A percentile compares a stretch with the other conserved stretches of the same genome.
Conservation (phyloP, 1,140 invertebrate species). For the Heliothis virescens region DNA sequence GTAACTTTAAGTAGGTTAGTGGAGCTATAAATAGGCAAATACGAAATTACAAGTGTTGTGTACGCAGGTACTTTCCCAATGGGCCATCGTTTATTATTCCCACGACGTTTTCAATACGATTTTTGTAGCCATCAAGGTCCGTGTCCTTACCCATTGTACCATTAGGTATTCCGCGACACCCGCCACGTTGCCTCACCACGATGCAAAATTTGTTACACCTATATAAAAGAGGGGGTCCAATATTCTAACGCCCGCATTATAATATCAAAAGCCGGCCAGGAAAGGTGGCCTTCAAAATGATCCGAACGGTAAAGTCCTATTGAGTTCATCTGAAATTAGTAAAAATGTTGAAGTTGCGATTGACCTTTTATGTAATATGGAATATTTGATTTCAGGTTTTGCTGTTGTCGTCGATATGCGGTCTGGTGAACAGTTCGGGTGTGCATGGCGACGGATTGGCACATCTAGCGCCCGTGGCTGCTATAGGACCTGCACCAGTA, state of each 20-base stretch:
- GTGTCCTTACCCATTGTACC: constrained; percentile 79
- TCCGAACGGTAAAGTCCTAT: constrained; percentile 69
- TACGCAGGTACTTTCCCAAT: constrained; percentile 70
- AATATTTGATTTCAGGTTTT: constrained; percentile 67
- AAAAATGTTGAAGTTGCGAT: background rate
- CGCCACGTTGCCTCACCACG: constrained; percentile 78
- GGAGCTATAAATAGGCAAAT: constrained; percentile 43
- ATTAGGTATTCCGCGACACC: constrained; percentile 83
- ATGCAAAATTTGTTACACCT: constrained; percentile 86
- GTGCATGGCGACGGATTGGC: constrained; percentile 37
- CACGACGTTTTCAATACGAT: constrained; percentile 82
- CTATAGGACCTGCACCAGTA: constrained; percentile 48
- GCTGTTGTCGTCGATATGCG: constrained; percentile 63
- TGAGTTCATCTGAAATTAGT: constrained; percentile 41
- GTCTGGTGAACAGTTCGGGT: constrained; percentile 66
- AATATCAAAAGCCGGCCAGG: constrained; percentile 70
- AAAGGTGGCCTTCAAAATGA: constrained; percentile 68
- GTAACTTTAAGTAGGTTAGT: constrained; percentile 37
- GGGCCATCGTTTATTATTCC: constrained; percentile 79
- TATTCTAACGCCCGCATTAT: constrained; percentile 80
- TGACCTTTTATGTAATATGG: background rate
- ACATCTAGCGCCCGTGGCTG: constrained; percentile 34
- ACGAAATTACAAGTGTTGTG: constrained; percentile 40
- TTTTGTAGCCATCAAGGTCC: constrained; percentile 85
- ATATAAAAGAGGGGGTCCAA: constrained; percentile 82